Conservation (phyloP, 2,888 invertebrate genomes). For the Portevinia maculata region DNA sequence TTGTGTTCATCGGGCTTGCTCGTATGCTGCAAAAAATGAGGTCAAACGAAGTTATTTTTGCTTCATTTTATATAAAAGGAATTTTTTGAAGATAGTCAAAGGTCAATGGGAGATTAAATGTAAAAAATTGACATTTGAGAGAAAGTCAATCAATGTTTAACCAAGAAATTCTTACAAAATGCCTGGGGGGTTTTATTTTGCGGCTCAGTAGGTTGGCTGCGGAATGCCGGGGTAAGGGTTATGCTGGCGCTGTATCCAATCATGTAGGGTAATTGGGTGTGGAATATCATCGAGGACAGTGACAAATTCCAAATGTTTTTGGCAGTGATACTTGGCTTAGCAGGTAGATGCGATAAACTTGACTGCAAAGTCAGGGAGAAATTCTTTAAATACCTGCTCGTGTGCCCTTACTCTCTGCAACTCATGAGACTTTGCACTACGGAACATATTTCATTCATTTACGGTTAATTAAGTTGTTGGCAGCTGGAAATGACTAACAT, state of each 20-base stretch:
- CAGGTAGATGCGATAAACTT: neutral
- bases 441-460: too few relatives aligned
- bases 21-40: conserved; percentile 76
- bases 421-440: too few relatives aligned
- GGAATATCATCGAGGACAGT: neutral
- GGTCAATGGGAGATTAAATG: conserved; percentile 43
- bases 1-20: conserved; percentile 80
- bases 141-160: conserved; percentile 25
- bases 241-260: conserved; percentile 28
- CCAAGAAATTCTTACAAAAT: neutral
- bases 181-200: neutral
- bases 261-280: conserved; percentile 46
- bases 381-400: neutral
- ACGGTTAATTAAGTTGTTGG: too few relatives aligned
- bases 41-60: neutral
- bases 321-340: conserved; percentile 1
- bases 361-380: neutral
- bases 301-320: conserved; percentile 4
- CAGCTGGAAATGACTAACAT: too few relatives aligned
- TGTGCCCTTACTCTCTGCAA: too few relatives aligned
- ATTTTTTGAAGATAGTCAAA: conserved; percentile 32
- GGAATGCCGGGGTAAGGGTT: neutral
- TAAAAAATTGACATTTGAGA: conserved; percentile 49
- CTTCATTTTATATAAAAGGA: conserved; percentile 3
- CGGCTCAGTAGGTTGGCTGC: neutral